These are phyloP conservation scores for Pachymerium ferrugineum DNA, from an alignment of 2,888 invertebrate genomes.

Conservation along the genomic window DNA sequence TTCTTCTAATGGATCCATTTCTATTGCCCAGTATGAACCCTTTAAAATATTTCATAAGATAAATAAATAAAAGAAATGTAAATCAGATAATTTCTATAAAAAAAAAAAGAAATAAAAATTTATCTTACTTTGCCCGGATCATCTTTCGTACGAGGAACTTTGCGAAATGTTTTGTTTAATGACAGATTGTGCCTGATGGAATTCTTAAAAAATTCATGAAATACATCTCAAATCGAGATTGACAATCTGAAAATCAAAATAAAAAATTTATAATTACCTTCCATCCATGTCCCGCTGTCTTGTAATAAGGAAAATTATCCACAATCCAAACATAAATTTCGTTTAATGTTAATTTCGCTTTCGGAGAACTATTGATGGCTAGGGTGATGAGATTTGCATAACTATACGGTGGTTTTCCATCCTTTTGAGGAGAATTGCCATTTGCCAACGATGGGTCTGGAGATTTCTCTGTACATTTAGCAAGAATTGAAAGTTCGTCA, in stretches of 20 bases:
- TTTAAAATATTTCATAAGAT: conserved; percentile 39
- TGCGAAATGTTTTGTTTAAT: conserved; percentile 66
- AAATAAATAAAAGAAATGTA: background rate
- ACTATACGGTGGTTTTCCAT: conserved; percentile 59
- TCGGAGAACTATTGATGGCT: conserved; percentile 61
- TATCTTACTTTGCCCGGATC: conserved; percentile 61
- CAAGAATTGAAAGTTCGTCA: conserved; percentile 7
- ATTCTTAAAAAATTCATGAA: conserved; percentile 60
- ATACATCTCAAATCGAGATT: no score
- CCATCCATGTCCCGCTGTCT: conserved; percentile 63
- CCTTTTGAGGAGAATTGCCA: conserved; percentile 43
- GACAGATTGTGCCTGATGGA: conserved; percentile 67
- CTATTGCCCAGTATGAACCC: conserved; percentile 52
- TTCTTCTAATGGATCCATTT: conserved; percentile 47
- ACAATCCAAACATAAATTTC: conserved; percentile 69
- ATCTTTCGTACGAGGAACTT: conserved; percentile 64
- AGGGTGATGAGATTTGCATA: conserved; percentile 65
- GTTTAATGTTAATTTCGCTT: conserved; percentile 66
- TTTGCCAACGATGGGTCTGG: background rate
- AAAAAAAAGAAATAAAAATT: background rate
- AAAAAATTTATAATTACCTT: conserved; percentile 54
- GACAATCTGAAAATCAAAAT: no score
- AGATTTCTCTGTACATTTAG: background rate
- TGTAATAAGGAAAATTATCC: conserved; percentile 65
- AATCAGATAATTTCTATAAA: background rate